phyloP scores from a whole-genome alignment of 2,797 vertebrate species.

The Anas bahamensis region DNA sequence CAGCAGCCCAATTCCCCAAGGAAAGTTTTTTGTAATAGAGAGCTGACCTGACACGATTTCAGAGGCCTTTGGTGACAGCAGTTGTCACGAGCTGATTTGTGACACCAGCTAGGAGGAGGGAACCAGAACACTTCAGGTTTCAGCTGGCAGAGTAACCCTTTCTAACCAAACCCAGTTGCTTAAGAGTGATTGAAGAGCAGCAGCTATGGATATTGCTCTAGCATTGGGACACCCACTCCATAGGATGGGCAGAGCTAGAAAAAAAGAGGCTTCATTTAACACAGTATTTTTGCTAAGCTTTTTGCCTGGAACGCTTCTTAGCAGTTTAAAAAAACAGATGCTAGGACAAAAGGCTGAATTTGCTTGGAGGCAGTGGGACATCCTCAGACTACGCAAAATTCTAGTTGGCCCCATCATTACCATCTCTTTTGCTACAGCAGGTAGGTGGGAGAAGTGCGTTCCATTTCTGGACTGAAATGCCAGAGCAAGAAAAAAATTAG shows the following conservation, averaged over 20 bases:
- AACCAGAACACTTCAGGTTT: background rate
- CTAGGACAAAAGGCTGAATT: constrained; percentile 7
- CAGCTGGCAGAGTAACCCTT: constrained; percentile 15
- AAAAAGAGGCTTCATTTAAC: background rate
- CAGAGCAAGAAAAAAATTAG: background rate
- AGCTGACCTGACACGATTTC: background rate
- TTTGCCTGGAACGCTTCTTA: constrained; percentile 17
- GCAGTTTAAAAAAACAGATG: background rate
- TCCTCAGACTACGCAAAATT: background rate
- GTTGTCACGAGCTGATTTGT: background rate
- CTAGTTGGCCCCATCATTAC: background rate
- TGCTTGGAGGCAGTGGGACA: background rate
- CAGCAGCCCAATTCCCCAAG: background rate
- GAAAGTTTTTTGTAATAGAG: background rate
- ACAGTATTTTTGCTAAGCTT: constrained; percentile 18
- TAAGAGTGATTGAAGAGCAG: constrained; percentile 24
- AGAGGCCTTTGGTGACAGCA: background rate
- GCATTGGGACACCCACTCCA: constrained; percentile 32
- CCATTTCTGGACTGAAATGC: background rate
- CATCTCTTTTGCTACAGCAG: background rate
- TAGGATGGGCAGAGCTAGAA: constrained; percentile 43
- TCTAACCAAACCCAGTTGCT: background rate
- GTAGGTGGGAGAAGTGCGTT: background rate
- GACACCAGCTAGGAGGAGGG: background rate
- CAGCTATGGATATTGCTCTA: constrained; percentile 1